Percentiles rank a stretch among this genome's conserved stretches.
Conservation (phyloP, 2,113 vertebrate genomes). For the Larimichthys crocea region DNA sequence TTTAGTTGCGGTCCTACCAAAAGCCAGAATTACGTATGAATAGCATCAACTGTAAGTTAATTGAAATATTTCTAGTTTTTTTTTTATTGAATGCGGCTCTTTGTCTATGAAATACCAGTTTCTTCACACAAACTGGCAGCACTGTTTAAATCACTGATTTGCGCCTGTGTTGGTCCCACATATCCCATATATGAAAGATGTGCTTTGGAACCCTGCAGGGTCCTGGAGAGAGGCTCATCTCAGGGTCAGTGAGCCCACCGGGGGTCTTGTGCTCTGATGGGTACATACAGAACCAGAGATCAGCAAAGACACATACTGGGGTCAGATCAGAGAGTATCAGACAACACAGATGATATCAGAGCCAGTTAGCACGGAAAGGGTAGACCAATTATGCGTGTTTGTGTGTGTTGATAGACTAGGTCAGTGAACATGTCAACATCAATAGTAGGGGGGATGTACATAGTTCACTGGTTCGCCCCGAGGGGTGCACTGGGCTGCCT, state of each 20-base stretch:
- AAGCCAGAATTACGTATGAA: too few species aligned
- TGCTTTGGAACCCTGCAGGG: conserved; percentile 32
- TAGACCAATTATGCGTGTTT: conserved; percentile 55
- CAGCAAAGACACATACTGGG: conserved; percentile 26
- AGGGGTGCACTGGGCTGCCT: conserved; percentile 28
- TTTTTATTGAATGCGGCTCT: conserved; percentile 25
- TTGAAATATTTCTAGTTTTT: neutral
- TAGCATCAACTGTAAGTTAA: too few species aligned
- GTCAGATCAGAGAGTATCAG: conserved; percentile 65
- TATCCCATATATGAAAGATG: conserved; percentile 20
- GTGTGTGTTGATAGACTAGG: conserved; percentile 72
- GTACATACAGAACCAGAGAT: conserved; percentile 46
- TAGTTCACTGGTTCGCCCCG: conserved; percentile 59
- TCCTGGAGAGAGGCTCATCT: conserved; percentile 55
- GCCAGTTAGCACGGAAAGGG: conserved; percentile 45
- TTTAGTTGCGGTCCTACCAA: too few species aligned
- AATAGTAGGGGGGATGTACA: conserved; percentile 64
- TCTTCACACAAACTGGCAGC: conserved; percentile 13
- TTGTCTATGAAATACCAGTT: conserved; percentile 36
- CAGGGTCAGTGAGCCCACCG: conserved; percentile 60
- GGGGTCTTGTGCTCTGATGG: conserved; percentile 57
- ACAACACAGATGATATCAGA: conserved; percentile 68
- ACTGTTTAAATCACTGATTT: conserved; percentile 31
- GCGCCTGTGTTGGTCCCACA: neutral
- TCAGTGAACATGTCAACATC: conserved; percentile 82